Evolutionary conservation across 2,113 vertebrate species (phyloP).

Genomic region (Peucedramus taeniatus): DNA sequence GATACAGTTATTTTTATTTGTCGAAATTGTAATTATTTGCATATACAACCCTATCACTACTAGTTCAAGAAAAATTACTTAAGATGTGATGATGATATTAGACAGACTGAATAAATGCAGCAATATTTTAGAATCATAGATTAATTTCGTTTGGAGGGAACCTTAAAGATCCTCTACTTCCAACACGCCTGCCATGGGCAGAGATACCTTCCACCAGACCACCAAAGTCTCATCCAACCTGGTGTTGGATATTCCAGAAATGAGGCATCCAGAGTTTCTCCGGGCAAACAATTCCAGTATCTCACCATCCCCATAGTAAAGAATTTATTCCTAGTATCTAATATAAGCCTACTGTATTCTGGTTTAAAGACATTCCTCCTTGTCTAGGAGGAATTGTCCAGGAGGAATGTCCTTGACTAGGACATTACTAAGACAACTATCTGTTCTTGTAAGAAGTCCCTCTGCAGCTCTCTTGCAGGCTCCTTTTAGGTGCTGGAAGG

Average conservation of each 20-base stretch:
- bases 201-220: neutral
- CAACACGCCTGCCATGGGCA: neutral
- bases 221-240: neutral
- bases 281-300: neutral
- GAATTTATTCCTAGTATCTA: neutral
- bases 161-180: neutral
- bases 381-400: too few relatives aligned
- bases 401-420: too few relatives aligned
- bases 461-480: neutral
- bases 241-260: neutral
- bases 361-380: neutral
- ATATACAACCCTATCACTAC: neutral
- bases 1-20: neutral
- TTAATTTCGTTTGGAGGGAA: neutral
- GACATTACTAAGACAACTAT: too few relatives aligned
- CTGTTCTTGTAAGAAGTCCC: neutral
- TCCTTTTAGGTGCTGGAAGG: neutral
- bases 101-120: neutral
- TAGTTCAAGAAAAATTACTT: neutral
- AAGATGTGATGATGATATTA: neutral
- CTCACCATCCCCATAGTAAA: neutral
- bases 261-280: neutral
- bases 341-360: neutral
- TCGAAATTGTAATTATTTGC: neutral
- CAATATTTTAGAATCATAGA: neutral